Evolutionary conservation across 2,113 vertebrate species (phyloP), one percentile per base, ranked within the genome.

Genomic region (Periophthalmodon schlosseri): DNA sequence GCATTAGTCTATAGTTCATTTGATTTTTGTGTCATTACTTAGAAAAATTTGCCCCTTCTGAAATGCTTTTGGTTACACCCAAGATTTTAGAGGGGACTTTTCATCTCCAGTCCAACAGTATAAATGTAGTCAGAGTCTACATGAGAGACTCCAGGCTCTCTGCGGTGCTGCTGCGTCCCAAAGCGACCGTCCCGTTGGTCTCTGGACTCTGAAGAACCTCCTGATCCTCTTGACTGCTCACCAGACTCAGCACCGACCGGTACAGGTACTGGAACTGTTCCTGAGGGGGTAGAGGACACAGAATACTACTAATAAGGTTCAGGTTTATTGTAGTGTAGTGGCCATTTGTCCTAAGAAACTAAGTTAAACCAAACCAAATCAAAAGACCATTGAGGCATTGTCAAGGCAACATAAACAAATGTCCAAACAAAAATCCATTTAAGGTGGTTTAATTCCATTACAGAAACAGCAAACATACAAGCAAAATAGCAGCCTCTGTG

Each of bases 221-320:
- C 92, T 97, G 95, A 85, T 99, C 97, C 86, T 99, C 97, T 84
- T 95, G 95, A 49, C 95, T 96, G 91, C 95, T 96, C 77, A 99
- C 96, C 50, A 98, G 95, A 80, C 97, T 99, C 86, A 99, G 94
- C 74, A 99, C 93, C 0, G 96, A 95, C 83, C 95, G 96, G 91
- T 98, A 99, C 74, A 99, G 94, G 83, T 96, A 99, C 89, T 98
- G 96, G 83, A 96, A 98, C 89, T 98, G 97, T 33, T 99, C 97
- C 97, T 99, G 83, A 15, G 56, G 60, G 68, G 81, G 16, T 1
- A 60, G 0, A 23, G 60, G 8, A 56, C 7, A 28, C 57, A 60
- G 3, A 56, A 56, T 16, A 56, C 52, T 56, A 56, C 4, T 56
- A 56, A 56, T 5, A 44, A 10, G 39, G 39, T 11, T 8, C 8